These are phyloP conservation scores for Sylvilagus floridanus DNA, from an alignment of 2,797 vertebrate species.

Conservation along the genomic window DNA sequence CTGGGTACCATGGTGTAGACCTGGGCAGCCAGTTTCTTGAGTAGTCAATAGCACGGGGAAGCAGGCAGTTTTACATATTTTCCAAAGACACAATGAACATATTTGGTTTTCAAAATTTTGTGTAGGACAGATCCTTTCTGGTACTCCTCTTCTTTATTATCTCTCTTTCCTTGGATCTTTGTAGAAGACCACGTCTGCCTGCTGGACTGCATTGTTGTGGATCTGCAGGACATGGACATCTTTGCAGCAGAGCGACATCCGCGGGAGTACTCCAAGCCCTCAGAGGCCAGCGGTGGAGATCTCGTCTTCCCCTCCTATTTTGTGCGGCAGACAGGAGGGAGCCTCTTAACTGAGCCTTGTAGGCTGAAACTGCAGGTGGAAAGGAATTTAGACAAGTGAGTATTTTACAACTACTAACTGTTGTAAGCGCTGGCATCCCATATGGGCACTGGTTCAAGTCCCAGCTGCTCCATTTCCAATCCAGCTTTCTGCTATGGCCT, in stretches of 20 bases:
- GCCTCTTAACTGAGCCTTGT: conserved; percentile 94
- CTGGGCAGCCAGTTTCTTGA: neutral
- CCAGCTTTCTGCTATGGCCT: no score
- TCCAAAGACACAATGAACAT: neutral
- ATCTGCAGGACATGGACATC: conserved; percentile 98
- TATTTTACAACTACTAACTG: conserved; percentile 41
- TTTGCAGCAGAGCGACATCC: conserved; percentile 93
- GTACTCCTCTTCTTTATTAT: neutral
- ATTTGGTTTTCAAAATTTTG: neutral
- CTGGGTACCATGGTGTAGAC: neutral
- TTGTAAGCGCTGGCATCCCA: neutral
- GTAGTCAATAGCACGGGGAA: neutral
- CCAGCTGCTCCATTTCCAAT: no score
- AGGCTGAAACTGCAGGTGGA: conserved; percentile 95
- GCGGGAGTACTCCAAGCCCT: conserved; percentile 85
- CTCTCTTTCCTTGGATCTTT: conserved; percentile 65
- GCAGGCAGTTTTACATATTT: neutral
- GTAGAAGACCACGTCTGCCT: conserved; percentile 94
- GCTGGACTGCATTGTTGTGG: conserved; percentile 96
- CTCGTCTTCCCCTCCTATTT: conserved; percentile 94
- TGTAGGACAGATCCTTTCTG: neutral
- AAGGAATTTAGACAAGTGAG: conserved; percentile 97
- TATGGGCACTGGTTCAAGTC: no score
- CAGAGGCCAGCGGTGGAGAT: conserved; percentile 86
- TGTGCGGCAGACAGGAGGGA: conserved; percentile 93